phyloP scores from a whole-genome alignment of 2,797 vertebrate genomes.

The Lutjanus argentimaculatus region DNA sequence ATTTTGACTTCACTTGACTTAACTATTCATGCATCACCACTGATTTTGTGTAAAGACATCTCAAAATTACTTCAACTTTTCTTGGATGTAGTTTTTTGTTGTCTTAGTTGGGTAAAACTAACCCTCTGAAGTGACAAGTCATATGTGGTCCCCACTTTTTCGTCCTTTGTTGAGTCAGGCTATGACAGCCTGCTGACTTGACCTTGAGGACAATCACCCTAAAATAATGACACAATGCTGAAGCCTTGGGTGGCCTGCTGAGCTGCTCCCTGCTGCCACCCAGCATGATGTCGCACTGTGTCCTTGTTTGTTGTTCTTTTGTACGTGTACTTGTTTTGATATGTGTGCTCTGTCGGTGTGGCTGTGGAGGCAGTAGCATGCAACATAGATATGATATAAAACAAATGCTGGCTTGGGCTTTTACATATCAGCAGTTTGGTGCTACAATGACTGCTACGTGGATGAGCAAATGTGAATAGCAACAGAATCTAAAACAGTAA shows the following conservation, averaged over 20 bases:
- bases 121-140: constrained; percentile 6
- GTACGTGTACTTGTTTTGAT: constrained; percentile 19
- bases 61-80: not conserved
- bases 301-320: constrained; percentile 67
- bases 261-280: constrained; percentile 58
- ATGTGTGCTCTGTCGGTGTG: constrained; percentile 17
- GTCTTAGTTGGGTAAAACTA: not conserved
- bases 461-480: not conserved
- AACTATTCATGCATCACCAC: not conserved
- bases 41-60: not conserved
- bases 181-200: constrained; percentile 35
- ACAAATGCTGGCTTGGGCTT: constrained; percentile 10
- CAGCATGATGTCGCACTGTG: constrained; percentile 45
- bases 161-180: constrained; percentile 1
- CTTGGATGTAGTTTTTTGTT: not conserved
- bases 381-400: not conserved
- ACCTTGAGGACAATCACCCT: constrained; percentile 68
- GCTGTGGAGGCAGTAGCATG: not conserved
- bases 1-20: too few species aligned
- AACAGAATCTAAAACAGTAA: constrained; percentile 8
- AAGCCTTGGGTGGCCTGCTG: constrained; percentile 52
- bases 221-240: constrained; percentile 42
- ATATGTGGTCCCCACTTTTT: constrained; percentile 10
- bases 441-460: not conserved
- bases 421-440: not conserved